Conservation (phyloP, 2,113 vertebrate genomes). For the Silurus meridionalis region DNA sequence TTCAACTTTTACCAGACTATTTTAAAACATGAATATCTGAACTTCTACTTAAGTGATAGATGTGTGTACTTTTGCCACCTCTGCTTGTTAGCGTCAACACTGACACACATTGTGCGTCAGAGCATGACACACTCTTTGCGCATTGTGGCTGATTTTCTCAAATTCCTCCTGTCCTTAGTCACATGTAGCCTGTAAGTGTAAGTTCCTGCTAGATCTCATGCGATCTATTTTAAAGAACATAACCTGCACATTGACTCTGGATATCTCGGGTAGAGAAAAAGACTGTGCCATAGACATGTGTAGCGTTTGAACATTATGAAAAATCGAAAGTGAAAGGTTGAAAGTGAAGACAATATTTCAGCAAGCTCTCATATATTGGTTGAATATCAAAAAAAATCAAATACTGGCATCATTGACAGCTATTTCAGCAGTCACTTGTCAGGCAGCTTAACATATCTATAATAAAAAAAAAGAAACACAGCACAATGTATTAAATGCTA, state of each 20-base stretch:
- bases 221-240: background rate
- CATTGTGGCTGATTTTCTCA: background rate
- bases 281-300: slow-evolving; percentile 13
- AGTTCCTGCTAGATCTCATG: background rate
- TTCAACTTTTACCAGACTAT: too few relatives aligned
- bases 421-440: slow-evolving; percentile 11
- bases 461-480: background rate
- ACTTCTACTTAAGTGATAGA: too few relatives aligned
- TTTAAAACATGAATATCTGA: too few relatives aligned
- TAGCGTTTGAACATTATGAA: slow-evolving; percentile 19
- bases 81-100: slow-evolving; percentile 19
- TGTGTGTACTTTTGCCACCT: too few relatives aligned
- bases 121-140: background rate
- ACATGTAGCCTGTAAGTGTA: too few relatives aligned
- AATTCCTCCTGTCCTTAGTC: background rate
- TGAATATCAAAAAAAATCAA: background rate
- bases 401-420: background rate
- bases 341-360: background rate
- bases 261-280: background rate
- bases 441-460: background rate
- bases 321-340: background rate
- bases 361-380: slow-evolving; percentile 4
- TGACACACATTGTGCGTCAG: background rate
- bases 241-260: background rate
- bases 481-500: background rate